phyloP scores from a whole-genome alignment of 2,888 invertebrate species.

The Apodemia zela region DNA sequence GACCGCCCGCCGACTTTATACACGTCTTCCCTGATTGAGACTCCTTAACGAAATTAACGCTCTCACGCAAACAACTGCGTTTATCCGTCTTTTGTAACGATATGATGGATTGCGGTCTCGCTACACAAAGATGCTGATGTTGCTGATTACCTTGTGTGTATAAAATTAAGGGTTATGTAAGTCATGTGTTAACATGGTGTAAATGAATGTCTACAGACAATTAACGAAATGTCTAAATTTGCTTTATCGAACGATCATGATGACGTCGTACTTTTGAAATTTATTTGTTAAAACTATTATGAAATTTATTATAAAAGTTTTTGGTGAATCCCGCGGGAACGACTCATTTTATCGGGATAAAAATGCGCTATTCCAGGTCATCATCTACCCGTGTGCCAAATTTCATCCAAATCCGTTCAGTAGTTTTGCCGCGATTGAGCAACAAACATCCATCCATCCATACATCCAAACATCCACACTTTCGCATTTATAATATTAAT shows the following conservation, averaged over 20 bases:
- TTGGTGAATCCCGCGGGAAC: too few species aligned
- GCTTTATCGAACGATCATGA: neutral
- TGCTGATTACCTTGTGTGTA: conserved; percentile 70
- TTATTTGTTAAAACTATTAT: too few species aligned
- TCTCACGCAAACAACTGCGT: conserved; percentile 69
- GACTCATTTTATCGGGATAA: too few species aligned
- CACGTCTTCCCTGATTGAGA: conserved; percentile 72
- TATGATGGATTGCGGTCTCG: conserved; percentile 76
- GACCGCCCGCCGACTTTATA: conserved; percentile 62
- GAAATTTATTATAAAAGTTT: too few species aligned
- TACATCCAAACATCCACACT: too few species aligned
- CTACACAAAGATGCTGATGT: conserved; percentile 66
- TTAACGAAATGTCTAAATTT: neutral
- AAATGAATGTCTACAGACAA: neutral
- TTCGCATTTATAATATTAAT: too few species aligned
- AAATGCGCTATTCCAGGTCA: too few species aligned
- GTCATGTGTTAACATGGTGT: neutral
- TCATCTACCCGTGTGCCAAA: too few species aligned
- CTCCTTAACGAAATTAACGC: conserved; percentile 78
- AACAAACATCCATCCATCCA: too few species aligned
- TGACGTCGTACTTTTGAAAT: neutral
- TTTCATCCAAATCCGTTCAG: too few species aligned
- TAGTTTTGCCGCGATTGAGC: too few species aligned
- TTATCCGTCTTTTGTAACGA: conserved; percentile 71
- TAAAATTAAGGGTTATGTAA: conserved; percentile 48